Base-by-base conservation (phyloP, 1,140 invertebrate species). In the Bombus haemorrhoidalis region DNA sequence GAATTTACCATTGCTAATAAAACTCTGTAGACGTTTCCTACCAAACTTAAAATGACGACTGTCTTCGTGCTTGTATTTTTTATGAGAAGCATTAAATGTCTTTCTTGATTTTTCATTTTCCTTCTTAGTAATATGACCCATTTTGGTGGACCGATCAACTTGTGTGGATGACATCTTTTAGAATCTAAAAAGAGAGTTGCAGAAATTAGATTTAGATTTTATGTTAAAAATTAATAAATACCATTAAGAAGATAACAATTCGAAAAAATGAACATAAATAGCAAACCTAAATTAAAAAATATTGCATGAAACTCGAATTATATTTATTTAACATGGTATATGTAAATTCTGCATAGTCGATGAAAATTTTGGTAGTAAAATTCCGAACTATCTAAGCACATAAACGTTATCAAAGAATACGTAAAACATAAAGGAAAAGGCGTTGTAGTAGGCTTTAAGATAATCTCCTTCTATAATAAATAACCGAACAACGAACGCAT, bases 21-120 rank as follows among this genome's bases (percentile, higher is more conserved):
- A 96, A 91, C 95, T 96, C 81, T 96, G 96, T 9, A 94, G 89
- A n/a, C 96, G 93, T 87, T 96, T 96, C 22, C 96, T 92, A 5
- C 92, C 92, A 82, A 95, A 95, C 71, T 95, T 95, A 76, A 95
- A 95, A 75, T 94, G 92, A 39, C 95, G 86, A 74, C 81, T 91
- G 28, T 95, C 95, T 47, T 95, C 95, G 57, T 95, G 93, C 69
- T 96, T 95, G 62, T 93, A 87, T 75, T 95, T 95, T 28, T 95
- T 95, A 73, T 95, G 90, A 10, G 92, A 91, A 4, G 89, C 71
- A 72, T 92, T 93, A 10, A 92, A 91, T 9, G 88, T 28, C 66
- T 93, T 95, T 25, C 92, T 90, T 15, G 90, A 86, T 82, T 95
- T 95, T n/a, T 95, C 93, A 32, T 86, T 94, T 15, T 95, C 94